Percentiles rank a stretch among this genome's conserved stretches.
Conservation (phyloP, 2,888 invertebrate species). For the Daptonema setosum region DNA sequence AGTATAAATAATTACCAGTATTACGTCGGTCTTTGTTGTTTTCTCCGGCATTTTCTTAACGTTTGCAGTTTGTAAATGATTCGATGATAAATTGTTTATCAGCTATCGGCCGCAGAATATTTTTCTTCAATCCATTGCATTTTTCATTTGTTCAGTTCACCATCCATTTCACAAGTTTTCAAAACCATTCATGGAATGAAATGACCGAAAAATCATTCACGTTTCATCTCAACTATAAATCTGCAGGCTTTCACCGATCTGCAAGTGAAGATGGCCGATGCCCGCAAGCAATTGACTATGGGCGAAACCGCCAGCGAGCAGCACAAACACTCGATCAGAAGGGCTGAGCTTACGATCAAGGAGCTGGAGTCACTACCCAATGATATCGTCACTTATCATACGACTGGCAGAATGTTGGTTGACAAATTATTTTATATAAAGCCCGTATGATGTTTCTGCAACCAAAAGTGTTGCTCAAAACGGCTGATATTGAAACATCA, state of each 20-base stretch:
- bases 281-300: constrained; percentile 52
- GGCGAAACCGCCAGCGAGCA: constrained; percentile 54
- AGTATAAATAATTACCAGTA: no score
- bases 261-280: constrained; percentile 57
- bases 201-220: not conserved
- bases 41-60: no score
- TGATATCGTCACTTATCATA: constrained; percentile 51
- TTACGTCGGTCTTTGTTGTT: no score
- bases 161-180: not conserved
- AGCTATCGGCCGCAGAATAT: no score
- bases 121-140: no score
- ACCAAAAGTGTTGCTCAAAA: not conserved
- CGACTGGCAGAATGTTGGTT: constrained; percentile 51
- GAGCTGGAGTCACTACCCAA: constrained; percentile 40
- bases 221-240: not conserved
- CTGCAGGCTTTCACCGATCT: constrained; percentile 51
- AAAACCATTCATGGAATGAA: not conserved
- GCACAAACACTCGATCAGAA: constrained; percentile 44
- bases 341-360: constrained; percentile 48
- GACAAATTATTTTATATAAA: not conserved
- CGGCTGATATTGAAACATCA: not conserved
- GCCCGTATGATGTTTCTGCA: no score
- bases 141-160: no score
- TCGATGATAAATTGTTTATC: no score
- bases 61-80: no score